These are phyloP conservation scores for Elaeidobius kamerunicus DNA, from an alignment of 2,888 invertebrate species.

Conservation along the genomic window DNA sequence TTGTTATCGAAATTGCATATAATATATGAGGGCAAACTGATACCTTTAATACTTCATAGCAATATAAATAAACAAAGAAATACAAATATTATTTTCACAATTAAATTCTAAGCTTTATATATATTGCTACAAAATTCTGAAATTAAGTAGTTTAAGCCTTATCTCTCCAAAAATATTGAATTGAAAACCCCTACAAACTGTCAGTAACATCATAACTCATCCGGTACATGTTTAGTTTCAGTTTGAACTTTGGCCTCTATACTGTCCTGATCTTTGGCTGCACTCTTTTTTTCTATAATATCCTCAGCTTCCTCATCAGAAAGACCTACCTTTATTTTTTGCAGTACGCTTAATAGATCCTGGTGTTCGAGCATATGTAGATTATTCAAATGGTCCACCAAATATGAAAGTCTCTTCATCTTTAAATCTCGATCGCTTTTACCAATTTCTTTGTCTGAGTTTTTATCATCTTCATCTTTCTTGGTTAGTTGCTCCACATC, in stretches of 20 bases:
- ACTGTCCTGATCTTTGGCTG: conserved; percentile 22
- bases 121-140: no score
- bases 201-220: conserved; percentile 29
- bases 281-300: not conserved
- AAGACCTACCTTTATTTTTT: not conserved
- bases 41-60: no score
- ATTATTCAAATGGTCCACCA: conserved; percentile 36
- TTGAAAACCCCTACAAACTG: conserved; percentile 8
- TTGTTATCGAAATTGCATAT: no score
- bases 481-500: conserved; percentile 33
- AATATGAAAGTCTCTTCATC: conserved; percentile 26
- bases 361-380: conserved; percentile 31
- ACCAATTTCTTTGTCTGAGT: not conserved
- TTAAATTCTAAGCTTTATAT: no score
- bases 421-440: conserved; percentile 17
- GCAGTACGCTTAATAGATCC: conserved; percentile 16
- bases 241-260: conserved; percentile 19
- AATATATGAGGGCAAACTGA: no score
- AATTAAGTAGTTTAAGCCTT: conserved; percentile 14
- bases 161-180: conserved; percentile 16
- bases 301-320: conserved; percentile 28
- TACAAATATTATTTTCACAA: no score
- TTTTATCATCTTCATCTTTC: conserved; percentile 16
- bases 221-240: conserved; percentile 12
- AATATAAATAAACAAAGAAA: no score